phyloP scores from a whole-genome alignment of 1,140 invertebrate species.

The Zaprionus ornatus region DNA sequence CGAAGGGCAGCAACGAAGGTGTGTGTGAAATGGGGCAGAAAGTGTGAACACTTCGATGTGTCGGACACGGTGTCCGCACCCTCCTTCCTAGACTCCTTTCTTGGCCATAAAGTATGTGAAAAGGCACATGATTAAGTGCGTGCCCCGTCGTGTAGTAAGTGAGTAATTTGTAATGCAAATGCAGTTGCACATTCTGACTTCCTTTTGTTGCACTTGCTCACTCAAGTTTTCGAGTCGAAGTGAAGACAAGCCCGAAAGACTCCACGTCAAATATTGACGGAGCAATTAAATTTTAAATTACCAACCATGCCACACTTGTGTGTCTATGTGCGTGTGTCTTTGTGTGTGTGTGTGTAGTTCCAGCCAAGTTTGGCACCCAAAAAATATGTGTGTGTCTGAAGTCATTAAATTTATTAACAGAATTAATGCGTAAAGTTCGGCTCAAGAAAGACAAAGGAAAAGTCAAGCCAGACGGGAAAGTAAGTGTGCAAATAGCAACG shows the following conservation, averaged over 20 bases:
- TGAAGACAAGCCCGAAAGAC: conserved; percentile 20
- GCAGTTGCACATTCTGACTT: neutral
- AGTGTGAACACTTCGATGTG: neutral
- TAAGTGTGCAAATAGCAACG: neutral
- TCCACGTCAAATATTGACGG: conserved; percentile 60
- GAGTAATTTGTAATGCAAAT: conserved; percentile 70
- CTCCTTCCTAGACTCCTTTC: neutral
- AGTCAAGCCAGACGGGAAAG: neutral
- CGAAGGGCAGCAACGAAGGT: neutral
- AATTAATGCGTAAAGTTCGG: conserved; percentile 76
- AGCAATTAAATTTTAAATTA: conserved; percentile 80
- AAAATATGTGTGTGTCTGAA: conserved; percentile 26
- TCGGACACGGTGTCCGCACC: neutral
- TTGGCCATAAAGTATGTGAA: conserved; percentile 2
- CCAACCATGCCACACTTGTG: conserved; percentile 38
- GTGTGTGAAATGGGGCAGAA: neutral
- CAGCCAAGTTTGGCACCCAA: conserved; percentile 46
- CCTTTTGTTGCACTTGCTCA: conserved; percentile 29
- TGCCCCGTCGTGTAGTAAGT: neutral
- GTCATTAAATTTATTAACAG: conserved; percentile 80
- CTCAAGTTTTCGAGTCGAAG: conserved; percentile 7
- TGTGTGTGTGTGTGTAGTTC: conserved; percentile 60
- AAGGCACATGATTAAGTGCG: conserved; percentile 25
- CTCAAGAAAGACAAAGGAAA: conserved; percentile 47
- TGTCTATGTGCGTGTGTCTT: conserved; percentile 45